A percentile compares a stretch with the other conserved stretches of the same genome.
Conservation (phyloP, 2,888 invertebrate species). For the Dicyrtomina minuta region DNA sequence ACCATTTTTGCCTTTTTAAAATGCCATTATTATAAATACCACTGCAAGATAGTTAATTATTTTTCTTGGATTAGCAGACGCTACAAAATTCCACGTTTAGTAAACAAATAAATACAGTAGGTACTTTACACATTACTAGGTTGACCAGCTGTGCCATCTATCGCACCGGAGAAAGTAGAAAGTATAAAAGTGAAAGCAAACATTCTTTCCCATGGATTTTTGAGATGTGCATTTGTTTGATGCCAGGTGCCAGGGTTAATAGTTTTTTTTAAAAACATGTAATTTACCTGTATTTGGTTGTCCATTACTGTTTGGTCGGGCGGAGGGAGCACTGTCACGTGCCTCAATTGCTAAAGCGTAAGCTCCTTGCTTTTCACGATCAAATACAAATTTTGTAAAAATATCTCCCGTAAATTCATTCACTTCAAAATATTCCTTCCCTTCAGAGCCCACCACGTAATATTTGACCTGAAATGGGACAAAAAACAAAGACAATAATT, state of each 20-base stretch:
- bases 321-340: slow-evolving; percentile 93
- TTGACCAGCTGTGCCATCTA: no score
- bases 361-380: slow-evolving; percentile 95
- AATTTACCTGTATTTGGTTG: slow-evolving; percentile 92
- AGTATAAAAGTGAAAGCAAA: no score
- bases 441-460: slow-evolving; percentile 89
- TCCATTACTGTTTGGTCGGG: slow-evolving; percentile 87
- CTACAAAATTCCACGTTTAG: no score
- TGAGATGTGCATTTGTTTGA: neutral
- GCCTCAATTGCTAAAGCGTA: slow-evolving; percentile 97
- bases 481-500: neutral
- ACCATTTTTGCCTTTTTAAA: no score
- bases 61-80: no score
- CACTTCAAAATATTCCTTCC: slow-evolving; percentile 94
- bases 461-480: slow-evolving; percentile 75
- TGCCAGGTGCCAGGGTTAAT: neutral
- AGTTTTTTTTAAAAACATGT: neutral
- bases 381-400: slow-evolving; percentile 92
- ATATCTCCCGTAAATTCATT: slow-evolving; percentile 94
- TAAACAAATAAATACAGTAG: no score
- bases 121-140: no score
- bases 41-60: no score
- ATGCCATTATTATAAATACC: no score
- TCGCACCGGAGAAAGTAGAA: no score
- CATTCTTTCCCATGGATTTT: no score